These are phyloP conservation scores for Acanthurus tractus DNA, from an alignment of 2,797 vertebrate species.

Conservation along the genomic window DNA sequence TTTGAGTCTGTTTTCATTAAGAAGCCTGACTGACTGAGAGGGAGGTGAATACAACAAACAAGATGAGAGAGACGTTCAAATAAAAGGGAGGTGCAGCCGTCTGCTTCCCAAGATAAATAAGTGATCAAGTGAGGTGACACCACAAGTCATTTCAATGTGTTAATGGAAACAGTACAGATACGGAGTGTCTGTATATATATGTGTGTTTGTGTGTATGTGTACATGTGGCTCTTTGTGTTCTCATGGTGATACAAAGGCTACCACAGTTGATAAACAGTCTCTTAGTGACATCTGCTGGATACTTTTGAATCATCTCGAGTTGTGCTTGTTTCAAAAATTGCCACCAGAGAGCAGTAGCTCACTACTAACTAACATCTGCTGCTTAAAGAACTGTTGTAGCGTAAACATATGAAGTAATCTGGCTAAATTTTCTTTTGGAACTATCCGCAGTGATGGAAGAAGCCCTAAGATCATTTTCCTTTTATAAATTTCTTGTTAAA, in stretches of 20 bases:
- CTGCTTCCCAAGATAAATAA: conserved; percentile 22
- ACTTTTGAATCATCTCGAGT: neutral
- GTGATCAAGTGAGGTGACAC: conserved; percentile 13
- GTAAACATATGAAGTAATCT: neutral
- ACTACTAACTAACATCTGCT: neutral
- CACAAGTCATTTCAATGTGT: conserved; percentile 1
- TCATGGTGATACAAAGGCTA: neutral
- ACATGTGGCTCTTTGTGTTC: neutral
- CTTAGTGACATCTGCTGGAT: conserved; percentile 72
- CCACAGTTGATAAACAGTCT: conserved; percentile 33
- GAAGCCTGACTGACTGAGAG: conserved; percentile 26
- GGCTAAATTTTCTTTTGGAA: neutral
- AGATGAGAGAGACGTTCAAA: conserved; percentile 30
- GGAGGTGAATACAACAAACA: conserved; percentile 21
- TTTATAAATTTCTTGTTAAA: neutral
- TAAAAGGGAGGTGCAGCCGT: conserved; percentile 8
- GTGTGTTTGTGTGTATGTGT: neutral
- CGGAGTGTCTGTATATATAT: neutral
- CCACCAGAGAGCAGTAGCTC: conserved; percentile 57
- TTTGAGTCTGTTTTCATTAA: conserved; percentile 58
- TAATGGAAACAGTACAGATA: conserved; percentile 1
- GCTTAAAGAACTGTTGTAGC: fast-evolving
- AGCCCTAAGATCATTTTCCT: neutral
- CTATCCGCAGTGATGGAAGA: neutral
- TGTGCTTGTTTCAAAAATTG: neutral